Evolutionary conservation across 2,888 invertebrate species (phyloP), one percentile per base, ranked within the genome.

Genomic region (Tridacna gigas): DNA sequence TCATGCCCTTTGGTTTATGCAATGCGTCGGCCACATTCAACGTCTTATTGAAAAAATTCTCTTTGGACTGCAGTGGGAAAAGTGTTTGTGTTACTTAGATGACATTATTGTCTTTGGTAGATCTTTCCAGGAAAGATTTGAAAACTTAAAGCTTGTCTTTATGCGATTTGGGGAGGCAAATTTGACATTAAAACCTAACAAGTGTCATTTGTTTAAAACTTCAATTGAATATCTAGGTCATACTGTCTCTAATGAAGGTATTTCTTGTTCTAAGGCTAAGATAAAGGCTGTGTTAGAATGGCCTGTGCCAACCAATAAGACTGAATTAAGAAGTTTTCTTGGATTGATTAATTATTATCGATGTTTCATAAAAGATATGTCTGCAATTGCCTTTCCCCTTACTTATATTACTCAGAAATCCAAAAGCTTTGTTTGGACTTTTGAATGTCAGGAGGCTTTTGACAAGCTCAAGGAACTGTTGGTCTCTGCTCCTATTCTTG

Each of bases 131-230:
- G 73, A 81, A 13, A 79, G 66, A 18, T 20, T 85, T 7, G 25
- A 79, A 22, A 51, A 79, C 56, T 51, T 89, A 11, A 76, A 67
- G 20, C 18, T 47, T 3, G 75, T 89, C 15, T 88, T 89, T 37
- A 15, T 74, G 13, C 25, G 83, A 26, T 71, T 89, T 5, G 13
- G 15, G n/a, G 22, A 67, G 1, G 82, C 86, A 45, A 77, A 80
- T 25, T 75, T 89, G 13, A 89, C 82, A 61, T 56, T 89, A 20
- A 84, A 84, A 69, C 84, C 78, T 47, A 67, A 66, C 9, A 90
- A 90, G 61, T 89, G 89, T 73, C 2, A 18, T 12, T 84, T 88
- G 63, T 82, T 85, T n/a, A 48, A 79, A 47, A 71, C 67, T 12
- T 18, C 79, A 48, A 73, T 77, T 15, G 67, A 66, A 51, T 89